These are phyloP conservation scores for Catamblyrhynchus diadema DNA, from an alignment of 2,797 vertebrate genomes.

Conservation along the genomic window DNA sequence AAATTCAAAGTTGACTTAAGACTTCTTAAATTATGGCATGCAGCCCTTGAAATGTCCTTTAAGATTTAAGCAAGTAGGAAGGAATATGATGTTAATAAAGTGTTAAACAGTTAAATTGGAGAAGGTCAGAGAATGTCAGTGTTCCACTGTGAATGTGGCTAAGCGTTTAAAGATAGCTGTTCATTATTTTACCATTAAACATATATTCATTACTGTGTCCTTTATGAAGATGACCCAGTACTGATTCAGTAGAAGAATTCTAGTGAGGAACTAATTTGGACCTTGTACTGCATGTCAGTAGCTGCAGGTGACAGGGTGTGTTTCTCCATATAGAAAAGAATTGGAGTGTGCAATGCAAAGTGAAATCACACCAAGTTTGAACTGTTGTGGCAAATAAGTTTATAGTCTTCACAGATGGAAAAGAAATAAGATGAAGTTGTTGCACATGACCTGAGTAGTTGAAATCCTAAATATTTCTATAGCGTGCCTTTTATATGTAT, in stretches of 20 bases:
- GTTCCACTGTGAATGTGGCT: background rate
- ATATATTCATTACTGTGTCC: slow-evolving; percentile 44
- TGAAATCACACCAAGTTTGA: background rate
- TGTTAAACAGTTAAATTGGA: slow-evolving; percentile 29
- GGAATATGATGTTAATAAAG: slow-evolving; percentile 21
- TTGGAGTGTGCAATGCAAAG: background rate
- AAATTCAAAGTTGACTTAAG: background rate
- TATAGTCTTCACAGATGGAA: background rate
- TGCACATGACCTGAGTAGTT: background rate
- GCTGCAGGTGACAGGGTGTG: background rate
- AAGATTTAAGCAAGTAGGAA: slow-evolving; percentile 3
- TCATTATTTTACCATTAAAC: slow-evolving; percentile 34
- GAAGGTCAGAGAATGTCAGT: slow-evolving; percentile 33
- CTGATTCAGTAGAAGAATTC: background rate
- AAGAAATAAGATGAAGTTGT: background rate
- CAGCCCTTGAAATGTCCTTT: slow-evolving; percentile 1
- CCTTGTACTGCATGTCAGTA: background rate
- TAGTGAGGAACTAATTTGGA: background rate
- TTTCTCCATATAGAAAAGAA: background rate
- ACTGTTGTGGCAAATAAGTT: background rate
- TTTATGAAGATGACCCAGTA: slow-evolving; percentile 30
- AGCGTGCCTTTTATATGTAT: background rate
- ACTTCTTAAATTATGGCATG: background rate
- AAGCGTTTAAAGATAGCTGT: slow-evolving; percentile 3
- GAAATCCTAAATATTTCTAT: background rate